Evolutionary conservation across 2,888 invertebrate species (phyloP).

Genomic region (Saturnia japonica): DNA sequence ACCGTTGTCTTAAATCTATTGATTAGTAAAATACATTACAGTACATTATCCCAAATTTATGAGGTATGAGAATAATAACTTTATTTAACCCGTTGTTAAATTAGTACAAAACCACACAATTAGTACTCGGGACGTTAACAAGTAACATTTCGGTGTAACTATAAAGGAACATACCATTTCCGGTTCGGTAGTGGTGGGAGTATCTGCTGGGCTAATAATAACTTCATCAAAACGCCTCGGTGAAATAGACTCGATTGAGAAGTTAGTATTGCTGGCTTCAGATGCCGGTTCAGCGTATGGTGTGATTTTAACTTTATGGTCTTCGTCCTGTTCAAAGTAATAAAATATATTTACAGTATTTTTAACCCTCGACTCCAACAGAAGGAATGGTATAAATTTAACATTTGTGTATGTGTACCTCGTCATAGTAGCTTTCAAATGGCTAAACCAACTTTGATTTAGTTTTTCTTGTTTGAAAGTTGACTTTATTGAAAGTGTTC

Average conservation of each 20-base stretch:
- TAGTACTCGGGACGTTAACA: constrained; percentile 24
- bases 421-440: too few species aligned
- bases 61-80: constrained; percentile 48
- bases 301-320: constrained; percentile 69
- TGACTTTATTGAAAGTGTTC: too few species aligned
- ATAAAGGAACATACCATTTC: constrained; percentile 59
- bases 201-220: constrained; percentile 50
- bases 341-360: background rate
- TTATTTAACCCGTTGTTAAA: constrained; percentile 49
- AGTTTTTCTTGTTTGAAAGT: too few species aligned
- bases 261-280: constrained; percentile 57
- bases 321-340: constrained; percentile 38
- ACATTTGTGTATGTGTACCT: too few species aligned
- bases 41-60: constrained; percentile 36
- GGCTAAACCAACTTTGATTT: too few species aligned
- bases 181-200: constrained; percentile 61
- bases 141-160: background rate
- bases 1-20: constrained; percentile 59
- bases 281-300: constrained; percentile 66
- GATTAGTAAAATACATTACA: constrained; percentile 61
- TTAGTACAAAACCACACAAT: constrained; percentile 39
- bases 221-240: constrained; percentile 53
- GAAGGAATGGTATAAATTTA: too few species aligned
- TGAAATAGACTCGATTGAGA: constrained; percentile 46
- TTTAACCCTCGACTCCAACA: too few species aligned